Conservation (phyloP, 2,888 invertebrate genomes). For the Drosophila cracens region DNA sequence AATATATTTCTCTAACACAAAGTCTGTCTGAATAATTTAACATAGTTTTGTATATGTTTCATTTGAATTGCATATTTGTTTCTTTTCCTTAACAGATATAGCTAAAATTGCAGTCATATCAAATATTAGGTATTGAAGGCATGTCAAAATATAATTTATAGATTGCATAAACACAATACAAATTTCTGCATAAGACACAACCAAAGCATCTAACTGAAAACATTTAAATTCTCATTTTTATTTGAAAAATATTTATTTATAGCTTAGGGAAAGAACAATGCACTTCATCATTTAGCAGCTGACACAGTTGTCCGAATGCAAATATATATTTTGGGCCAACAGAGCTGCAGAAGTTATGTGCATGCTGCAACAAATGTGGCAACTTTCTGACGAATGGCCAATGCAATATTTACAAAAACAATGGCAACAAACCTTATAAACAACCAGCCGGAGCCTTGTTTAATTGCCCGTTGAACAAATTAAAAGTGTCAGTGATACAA, state of each 20-base stretch:
- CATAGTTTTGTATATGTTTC: neutral
- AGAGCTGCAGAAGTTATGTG: constrained; percentile 33
- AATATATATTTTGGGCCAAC: constrained; percentile 9
- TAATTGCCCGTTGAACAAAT: constrained; percentile 65
- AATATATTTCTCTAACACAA: neutral
- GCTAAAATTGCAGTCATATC: neutral
- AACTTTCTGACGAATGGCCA: constrained; percentile 30
- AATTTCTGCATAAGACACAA: neutral
- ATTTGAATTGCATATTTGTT: neutral
- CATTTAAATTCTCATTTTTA: neutral
- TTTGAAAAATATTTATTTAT: neutral
- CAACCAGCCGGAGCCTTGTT: constrained; percentile 42
- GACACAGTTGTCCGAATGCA: constrained; percentile 20
- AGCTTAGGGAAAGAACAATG: neutral
- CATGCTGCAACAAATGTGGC: constrained; percentile 13
- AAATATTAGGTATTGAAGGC: neutral
- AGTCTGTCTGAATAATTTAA: neutral
- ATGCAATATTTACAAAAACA: constrained; percentile 26
- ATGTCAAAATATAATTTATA: neutral
- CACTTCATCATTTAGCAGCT: constrained; percentile 32
- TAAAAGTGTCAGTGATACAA: constrained; percentile 51
- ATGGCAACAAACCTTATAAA: constrained; percentile 13
- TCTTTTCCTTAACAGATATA: too few relatives aligned
- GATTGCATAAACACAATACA: neutral
- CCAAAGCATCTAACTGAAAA: neutral